These are phyloP conservation scores for Saccostrea glomerata DNA, from an alignment of 1,140 invertebrate species.

Conservation along the genomic window DNA sequence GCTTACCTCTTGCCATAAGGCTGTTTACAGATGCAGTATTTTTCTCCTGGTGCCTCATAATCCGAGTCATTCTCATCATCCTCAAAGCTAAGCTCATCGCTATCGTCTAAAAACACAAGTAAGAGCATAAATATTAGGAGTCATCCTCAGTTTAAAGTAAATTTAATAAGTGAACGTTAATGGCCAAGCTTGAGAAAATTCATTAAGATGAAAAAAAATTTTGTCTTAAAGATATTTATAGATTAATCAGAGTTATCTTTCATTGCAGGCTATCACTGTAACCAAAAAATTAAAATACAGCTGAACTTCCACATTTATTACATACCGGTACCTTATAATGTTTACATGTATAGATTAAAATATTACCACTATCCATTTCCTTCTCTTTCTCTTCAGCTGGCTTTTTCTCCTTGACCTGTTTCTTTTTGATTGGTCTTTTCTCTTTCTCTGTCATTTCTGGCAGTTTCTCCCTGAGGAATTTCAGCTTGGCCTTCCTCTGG, in stretches of 20 bases:
- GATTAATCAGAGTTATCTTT: too few relatives aligned
- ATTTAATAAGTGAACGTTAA: too few relatives aligned
- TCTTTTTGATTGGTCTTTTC: constrained; percentile 44
- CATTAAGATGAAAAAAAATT: too few relatives aligned
- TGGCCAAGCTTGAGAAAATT: too few relatives aligned
- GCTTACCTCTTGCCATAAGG: constrained; percentile 93
- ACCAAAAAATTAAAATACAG: too few relatives aligned
- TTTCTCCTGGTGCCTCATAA: constrained; percentile 89
- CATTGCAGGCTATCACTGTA: too few relatives aligned
- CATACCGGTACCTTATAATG: too few relatives aligned
- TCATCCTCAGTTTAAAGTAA: too few relatives aligned
- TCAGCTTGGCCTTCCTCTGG: not conserved
- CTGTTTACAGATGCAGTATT: constrained; percentile 97
- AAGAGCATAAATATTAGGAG: not conserved
- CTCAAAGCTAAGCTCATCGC: constrained; percentile 50
- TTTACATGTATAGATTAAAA: not conserved
- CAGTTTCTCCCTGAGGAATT: constrained; percentile 18
- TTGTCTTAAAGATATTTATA: too few relatives aligned
- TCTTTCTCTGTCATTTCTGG: constrained; percentile 40
- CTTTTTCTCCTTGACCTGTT: constrained; percentile 39
- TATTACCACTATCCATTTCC: constrained; percentile 41
- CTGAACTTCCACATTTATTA: too few relatives aligned
- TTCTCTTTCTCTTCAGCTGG: constrained; percentile 41
- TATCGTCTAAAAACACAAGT: not conserved
- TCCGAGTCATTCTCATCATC: constrained; percentile 76